phyloP scores from a whole-genome alignment of 2,888 invertebrate genomes.

The Philhelius pedissequus region DNA sequence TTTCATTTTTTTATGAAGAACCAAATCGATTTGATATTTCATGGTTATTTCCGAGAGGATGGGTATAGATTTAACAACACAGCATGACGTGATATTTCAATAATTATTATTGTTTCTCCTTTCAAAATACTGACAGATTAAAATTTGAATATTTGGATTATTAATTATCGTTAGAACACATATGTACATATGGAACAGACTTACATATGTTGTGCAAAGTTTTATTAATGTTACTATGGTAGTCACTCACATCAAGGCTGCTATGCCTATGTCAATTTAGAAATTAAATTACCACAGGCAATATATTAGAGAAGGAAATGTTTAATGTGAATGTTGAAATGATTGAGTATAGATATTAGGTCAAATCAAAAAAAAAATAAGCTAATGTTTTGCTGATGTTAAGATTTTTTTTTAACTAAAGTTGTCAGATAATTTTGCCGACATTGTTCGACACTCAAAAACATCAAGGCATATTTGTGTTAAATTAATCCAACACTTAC shows the following conservation, averaged over 20 bases:
- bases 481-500: too few relatives aligned
- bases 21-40: neutral
- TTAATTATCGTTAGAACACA: conserved; percentile 9
- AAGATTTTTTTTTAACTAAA: too few relatives aligned
- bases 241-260: conserved; percentile 37
- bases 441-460: too few relatives aligned
- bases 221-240: conserved; percentile 4
- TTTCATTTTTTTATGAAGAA: neutral
- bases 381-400: too few relatives aligned
- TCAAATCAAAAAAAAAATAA: neutral
- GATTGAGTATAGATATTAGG: neutral
- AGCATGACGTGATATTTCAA: conserved; percentile 1
- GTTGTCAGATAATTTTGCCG: too few relatives aligned
- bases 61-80: neutral
- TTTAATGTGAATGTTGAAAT: neutral
- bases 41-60: neutral
- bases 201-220: neutral
- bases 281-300: neutral
- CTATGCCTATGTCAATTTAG: conserved; percentile 9
- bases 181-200: neutral
- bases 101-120: neutral
- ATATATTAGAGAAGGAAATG: neutral
- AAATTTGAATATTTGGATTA: conserved; percentile 17
- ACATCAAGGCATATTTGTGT: too few relatives aligned
- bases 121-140: neutral